These are phyloP conservation scores for Vidua macroura DNA, from an alignment of 2,113 vertebrate species.

Conservation along the genomic window DNA sequence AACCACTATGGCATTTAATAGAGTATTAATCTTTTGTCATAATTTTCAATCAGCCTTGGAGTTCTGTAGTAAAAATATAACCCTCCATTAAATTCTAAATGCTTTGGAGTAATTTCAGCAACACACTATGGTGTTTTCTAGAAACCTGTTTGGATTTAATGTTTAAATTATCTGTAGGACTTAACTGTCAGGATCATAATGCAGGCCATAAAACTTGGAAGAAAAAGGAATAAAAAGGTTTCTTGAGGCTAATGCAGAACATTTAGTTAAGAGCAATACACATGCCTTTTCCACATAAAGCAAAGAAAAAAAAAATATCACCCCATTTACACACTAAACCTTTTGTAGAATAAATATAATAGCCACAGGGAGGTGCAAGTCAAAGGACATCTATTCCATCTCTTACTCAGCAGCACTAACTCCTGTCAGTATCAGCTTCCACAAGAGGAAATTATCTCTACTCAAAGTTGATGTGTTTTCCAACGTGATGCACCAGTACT, in stretches of 20 bases:
- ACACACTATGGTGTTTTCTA: neutral
- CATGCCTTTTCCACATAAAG: neutral
- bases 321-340: neutral
- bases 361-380: neutral
- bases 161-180: neutral
- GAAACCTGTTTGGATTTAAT: neutral
- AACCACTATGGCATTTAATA: neutral
- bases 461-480: neutral
- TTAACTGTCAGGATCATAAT: neutral
- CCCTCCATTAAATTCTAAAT: neutral
- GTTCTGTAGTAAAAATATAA: neutral
- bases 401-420: neutral
- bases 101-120: neutral
- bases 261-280: neutral
- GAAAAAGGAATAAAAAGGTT: neutral
- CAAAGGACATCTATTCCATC: neutral
- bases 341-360: neutral
- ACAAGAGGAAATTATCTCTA: neutral
- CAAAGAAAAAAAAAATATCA: neutral
- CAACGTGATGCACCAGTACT: neutral
- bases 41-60: slow-evolving; percentile 8
- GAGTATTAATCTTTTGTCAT: neutral
- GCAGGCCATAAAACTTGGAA: neutral
- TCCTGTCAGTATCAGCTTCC: neutral
- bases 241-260: neutral